These are phyloP conservation scores for Pinctada fucata DNA, from an alignment of 2,888 invertebrate genomes.

Conservation along the genomic window DNA sequence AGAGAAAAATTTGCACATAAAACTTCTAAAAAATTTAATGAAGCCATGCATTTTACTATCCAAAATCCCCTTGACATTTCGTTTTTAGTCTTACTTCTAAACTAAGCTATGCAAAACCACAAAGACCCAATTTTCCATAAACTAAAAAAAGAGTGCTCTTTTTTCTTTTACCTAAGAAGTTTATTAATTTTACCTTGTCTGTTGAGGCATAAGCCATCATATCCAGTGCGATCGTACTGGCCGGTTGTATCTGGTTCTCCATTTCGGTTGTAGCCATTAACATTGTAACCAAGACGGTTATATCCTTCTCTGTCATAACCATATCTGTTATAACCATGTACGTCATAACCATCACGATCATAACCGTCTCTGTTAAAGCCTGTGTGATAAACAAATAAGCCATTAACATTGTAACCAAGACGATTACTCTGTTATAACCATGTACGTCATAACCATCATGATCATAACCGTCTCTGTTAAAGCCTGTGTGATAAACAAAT, in stretches of 20 bases:
- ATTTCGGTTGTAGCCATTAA: conserved; percentile 58
- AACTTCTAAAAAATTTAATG: too few relatives aligned
- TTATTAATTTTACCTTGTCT: conserved; percentile 54
- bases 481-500: conserved; percentile 59
- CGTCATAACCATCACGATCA: conserved; percentile 65
- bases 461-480: conserved; percentile 67
- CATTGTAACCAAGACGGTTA: conserved; percentile 66
- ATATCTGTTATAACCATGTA: conserved; percentile 65
- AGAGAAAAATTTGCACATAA: conserved; percentile 7
- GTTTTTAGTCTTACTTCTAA: too few relatives aligned
- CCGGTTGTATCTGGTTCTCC: conserved; percentile 59
- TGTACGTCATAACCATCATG: conserved; percentile 63
- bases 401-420: conserved; percentile 65
- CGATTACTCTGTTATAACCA: conserved; percentile 68
- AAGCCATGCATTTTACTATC: too few relatives aligned
- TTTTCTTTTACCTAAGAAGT: too few relatives aligned
- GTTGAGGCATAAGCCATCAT: conserved; percentile 61
- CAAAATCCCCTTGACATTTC: too few relatives aligned
- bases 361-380: conserved; percentile 73
- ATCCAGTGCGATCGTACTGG: conserved; percentile 59
- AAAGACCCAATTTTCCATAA: too few relatives aligned
- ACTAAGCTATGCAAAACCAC: too few relatives aligned
- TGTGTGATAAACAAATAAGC: conserved; percentile 45
- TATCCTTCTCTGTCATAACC: conserved; percentile 65
- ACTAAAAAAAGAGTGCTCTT: too few relatives aligned